A percentile compares a stretch with the other conserved stretches of the same genome.
These are phyloP conservation scores for Brachionus asplanchnoidis DNA, from an alignment of 1,140 invertebrate genomes.

Conservation along the genomic window DNA sequence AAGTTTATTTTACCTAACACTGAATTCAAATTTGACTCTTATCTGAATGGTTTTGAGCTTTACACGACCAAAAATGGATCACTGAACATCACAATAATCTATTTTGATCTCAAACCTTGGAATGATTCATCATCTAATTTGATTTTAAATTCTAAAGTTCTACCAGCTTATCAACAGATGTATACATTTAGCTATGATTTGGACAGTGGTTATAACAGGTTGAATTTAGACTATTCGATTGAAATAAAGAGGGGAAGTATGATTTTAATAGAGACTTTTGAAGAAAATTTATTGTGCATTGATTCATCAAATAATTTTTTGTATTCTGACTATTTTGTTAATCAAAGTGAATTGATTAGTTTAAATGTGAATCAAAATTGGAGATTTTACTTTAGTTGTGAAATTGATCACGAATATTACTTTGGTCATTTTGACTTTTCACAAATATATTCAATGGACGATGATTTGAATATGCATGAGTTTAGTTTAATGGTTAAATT, in stretches of 20 bases:
- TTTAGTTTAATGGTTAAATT: background rate
- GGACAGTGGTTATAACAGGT: background rate
- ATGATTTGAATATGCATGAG: background rate
- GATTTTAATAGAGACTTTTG: background rate
- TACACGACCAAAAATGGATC: background rate
- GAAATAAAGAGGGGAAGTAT: background rate
- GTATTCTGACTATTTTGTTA: background rate
- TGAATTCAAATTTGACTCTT: background rate
- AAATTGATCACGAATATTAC: background rate
- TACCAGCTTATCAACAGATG: background rate
- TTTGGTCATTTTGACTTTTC: background rate
- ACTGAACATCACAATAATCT: background rate
- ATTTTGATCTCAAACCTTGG: background rate
- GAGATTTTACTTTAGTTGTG: background rate
- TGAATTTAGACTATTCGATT: background rate
- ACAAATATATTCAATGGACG: background rate
- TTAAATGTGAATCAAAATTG: constrained; percentile 12
- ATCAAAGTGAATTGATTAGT: background rate
- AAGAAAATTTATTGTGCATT: background rate
- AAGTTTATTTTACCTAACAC: background rate
- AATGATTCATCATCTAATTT: background rate
- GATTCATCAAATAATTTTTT: background rate
- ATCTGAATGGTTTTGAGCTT: background rate
- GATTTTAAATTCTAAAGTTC: background rate
- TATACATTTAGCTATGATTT: background rate